Conservation (phyloP, 1,140 invertebrate genomes). For the Dreissena polymorpha region DNA sequence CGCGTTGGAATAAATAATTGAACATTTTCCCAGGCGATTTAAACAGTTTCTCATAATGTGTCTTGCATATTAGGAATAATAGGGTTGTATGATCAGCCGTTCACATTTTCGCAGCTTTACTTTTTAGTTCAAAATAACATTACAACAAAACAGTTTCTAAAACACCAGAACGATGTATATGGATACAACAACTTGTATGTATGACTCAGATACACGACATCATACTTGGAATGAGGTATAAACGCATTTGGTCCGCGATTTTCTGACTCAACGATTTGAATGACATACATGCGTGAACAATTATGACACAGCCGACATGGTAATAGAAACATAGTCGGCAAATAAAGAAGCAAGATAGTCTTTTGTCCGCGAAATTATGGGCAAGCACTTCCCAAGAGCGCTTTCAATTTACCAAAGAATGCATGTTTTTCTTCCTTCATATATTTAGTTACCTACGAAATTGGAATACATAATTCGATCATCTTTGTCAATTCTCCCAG, state of each 20-base stretch:
- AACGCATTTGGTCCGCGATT: background rate
- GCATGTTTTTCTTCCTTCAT: slow-evolving; percentile 24
- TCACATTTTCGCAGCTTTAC: too few relatives aligned
- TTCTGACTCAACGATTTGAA: background rate
- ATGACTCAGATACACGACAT: too few relatives aligned
- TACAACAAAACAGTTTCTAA: too few relatives aligned
- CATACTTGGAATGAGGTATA: too few relatives aligned
- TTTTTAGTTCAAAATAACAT: too few relatives aligned
- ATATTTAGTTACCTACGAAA: slow-evolving; percentile 35
- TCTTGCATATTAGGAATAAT: too few relatives aligned
- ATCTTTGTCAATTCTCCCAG: slow-evolving; percentile 10
- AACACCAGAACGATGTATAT: too few relatives aligned
- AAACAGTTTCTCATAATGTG: too few relatives aligned
- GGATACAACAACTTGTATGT: too few relatives aligned
- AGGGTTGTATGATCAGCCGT: too few relatives aligned
- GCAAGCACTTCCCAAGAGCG: slow-evolving; percentile 22
- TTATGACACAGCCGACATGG: slow-evolving; percentile 12
- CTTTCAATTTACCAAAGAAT: slow-evolving; percentile 45
- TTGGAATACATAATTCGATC: slow-evolving; percentile 29
- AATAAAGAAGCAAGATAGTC: slow-evolving; percentile 26
- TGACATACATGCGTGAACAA: slow-evolving; percentile 28
- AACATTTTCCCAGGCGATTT: too few relatives aligned
- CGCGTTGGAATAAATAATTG: too few relatives aligned
- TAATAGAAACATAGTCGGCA: slow-evolving; percentile 34
- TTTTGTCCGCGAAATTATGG: slow-evolving; percentile 27